Evolutionary conservation across 2,888 invertebrate genomes (phyloP), one percentile per base, ranked within the genome.

Genomic region (Lithodes maja): DNA sequence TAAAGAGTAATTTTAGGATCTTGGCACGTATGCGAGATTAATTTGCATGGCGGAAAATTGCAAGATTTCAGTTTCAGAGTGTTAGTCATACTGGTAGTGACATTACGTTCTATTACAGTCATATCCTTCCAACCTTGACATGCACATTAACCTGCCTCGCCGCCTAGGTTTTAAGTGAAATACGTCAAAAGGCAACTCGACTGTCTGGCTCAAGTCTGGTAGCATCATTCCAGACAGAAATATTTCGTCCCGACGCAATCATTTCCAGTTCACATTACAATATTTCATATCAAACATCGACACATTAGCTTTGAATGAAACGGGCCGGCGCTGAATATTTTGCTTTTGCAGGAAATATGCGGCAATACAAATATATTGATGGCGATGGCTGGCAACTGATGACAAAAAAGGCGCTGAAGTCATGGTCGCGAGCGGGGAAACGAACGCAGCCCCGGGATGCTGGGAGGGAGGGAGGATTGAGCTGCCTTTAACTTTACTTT

Each of bases 171-270:
- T 71, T 49, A n/a, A 49, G 17, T 17, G 54, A 50, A 86, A 81
- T 86, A 74, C 81, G 75, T 81, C 74, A 81, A 81, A 86, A 74
- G 81, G 86, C 86, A 86, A 86, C 86, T 86, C 81, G 17, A 3
- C 71, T 55, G 86, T 86, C 86, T 86, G 81, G 81, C 86, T 74
- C 55, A 75, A 86, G 86, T 86, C 86, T 86, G 86, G 81, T 86
- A 86, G 86, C 86, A 86, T 86, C 86, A 86, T 81, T 86, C 86
- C 79, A 78, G 78, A 85, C 68, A 55, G 85, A 68, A 85, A 79
- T 69, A 69, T n/a, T 83, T 50, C 68, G 85, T 79, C 52, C 79
- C 50, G 17, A 68, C 33, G 50, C 75, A 33, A 17, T 55, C 5
- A 33, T 77, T 75, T 61, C 50, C 69, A 68, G 15, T n/a, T 12